Evolutionary conservation across 2,888 invertebrate genomes (phyloP), one percentile per base, ranked within the genome.

Genomic region (Mactromeris polynyma): DNA sequence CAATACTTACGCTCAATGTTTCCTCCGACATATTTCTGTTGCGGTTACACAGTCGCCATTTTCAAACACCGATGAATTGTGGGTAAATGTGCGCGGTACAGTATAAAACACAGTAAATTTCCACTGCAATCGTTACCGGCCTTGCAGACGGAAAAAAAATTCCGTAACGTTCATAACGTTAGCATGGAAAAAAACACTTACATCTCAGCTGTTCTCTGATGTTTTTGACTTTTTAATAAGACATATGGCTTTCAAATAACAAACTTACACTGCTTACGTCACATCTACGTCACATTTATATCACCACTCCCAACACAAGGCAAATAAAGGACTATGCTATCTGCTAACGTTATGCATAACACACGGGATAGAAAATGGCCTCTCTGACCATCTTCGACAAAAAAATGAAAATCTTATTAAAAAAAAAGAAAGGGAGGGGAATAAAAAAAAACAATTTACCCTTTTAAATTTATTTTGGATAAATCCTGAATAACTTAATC

Each of bases 261-360:
- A 81, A 81, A 81, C 81, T 26, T 51, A 81, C 81, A 26, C 81
- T 81, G 81, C 81, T 81, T 81, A 81, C 81, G 81, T 81, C 81
- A 81, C 81, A 81, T 26, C 46, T 81, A 81, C 81, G 81, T 81
- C 81, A 81, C 81, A 81, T 26, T 81, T 26, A 46, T 81, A 81
- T 81, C 42, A 26, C 14, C 81, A 81, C 33, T n/a, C 33, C 31
- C 11, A 42, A 81, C 26, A 31, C 81, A 81, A 81, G 81, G 31
- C 26, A 81, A 42, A 42, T 31, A n/a, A 81, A 40, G 46, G 81
- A 46, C 38, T 40, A 81, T 11, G n/a, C 26, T n/a, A 81, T 1
- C 26, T 81, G 81, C 81, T n/a, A 81, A 81, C 54, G 81, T 81
- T 81, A 81, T 46, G n/a, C 81, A 81, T 26, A 14, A 81, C 81